These are phyloP conservation scores for Muscidifurax raptorellus DNA, from an alignment of 1,140 invertebrate genomes.

Conservation along the genomic window DNA sequence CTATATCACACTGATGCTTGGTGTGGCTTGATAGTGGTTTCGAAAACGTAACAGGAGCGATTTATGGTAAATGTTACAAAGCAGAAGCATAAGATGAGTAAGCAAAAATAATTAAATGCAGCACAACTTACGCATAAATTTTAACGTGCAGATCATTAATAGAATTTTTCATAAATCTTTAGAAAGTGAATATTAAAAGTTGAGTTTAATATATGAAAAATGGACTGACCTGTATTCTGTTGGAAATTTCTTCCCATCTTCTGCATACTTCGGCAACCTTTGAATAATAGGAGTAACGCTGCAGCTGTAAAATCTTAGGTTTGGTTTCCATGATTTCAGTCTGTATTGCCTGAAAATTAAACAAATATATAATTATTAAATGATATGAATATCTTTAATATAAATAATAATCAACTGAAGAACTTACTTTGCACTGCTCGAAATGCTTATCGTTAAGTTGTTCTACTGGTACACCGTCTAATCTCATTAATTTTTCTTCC, in stretches of 20 bases:
- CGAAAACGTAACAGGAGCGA: conserved; percentile 45
- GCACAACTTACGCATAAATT: conserved; percentile 13
- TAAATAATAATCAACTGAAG: neutral
- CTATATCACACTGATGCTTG: conserved; percentile 14
- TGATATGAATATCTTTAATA: neutral
- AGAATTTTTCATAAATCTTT: conserved; percentile 4
- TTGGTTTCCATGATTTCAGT: conserved; percentile 71
- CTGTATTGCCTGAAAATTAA: conserved; percentile 66
- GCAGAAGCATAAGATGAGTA: conserved; percentile 44
- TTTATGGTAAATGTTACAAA: conserved; percentile 59
- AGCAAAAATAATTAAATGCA: conserved; percentile 16
- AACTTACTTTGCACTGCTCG: conserved; percentile 74
- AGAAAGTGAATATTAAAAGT: conserved; percentile 23
- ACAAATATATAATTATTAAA: conserved; percentile 16
- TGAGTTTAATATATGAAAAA: neutral
- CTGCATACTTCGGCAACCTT: conserved; percentile 71
- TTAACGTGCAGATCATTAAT: conserved; percentile 16
- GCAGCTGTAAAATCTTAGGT: conserved; percentile 69
- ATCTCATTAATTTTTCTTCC: conserved; percentile 70
- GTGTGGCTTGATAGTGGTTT: conserved; percentile 40
- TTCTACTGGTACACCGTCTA: conserved; percentile 66
- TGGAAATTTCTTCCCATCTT: conserved; percentile 71
- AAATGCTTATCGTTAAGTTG: conserved; percentile 72
- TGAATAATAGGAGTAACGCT: conserved; percentile 69
- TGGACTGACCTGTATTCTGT: conserved; percentile 69